Conservation (phyloP, 2,888 invertebrate species). For the Syritta pipiens region DNA sequence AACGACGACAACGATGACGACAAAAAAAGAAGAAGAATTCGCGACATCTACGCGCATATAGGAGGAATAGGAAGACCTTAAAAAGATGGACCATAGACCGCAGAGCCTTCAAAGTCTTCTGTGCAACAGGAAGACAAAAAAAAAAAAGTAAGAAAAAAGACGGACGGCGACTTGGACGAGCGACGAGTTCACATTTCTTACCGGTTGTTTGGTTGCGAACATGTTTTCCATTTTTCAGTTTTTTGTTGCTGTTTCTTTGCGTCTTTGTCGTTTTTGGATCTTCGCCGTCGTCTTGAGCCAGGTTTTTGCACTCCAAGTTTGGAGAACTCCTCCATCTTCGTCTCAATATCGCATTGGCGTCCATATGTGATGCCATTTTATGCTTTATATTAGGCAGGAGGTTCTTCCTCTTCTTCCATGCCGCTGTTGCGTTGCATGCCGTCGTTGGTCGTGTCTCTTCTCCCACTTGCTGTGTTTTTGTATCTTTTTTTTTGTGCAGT, state of each 20-base stretch:
- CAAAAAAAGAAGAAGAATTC: constrained; percentile 55
- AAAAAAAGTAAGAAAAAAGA: neutral
- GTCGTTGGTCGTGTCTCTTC: constrained; percentile 27
- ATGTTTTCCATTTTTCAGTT: constrained; percentile 60
- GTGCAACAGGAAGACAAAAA: constrained; percentile 11
- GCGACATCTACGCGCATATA: constrained; percentile 55
- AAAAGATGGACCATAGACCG: constrained; percentile 57
- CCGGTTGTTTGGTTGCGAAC: constrained; percentile 55
- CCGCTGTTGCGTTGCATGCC: neutral
- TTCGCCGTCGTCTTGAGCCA: constrained; percentile 26
- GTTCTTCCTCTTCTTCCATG: constrained; percentile 22
- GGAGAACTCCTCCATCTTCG: constrained; percentile 67
- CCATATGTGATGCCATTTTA: constrained; percentile 67
- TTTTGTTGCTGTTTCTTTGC: constrained; percentile 26
- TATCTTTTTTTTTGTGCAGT: constrained; percentile 1
- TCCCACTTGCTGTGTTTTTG: constrained; percentile 38
- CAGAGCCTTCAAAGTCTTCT: constrained; percentile 13
- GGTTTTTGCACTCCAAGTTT: constrained; percentile 66
- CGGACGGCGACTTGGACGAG: neutral
- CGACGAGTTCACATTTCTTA: constrained; percentile 56
- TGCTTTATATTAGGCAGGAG: constrained; percentile 66
- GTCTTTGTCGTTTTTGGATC: constrained; percentile 12
- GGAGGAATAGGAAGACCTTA: constrained; percentile 44
- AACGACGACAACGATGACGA: too few relatives aligned
- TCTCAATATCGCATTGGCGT: constrained; percentile 57